Evolutionary conservation across 2,113 vertebrate species (phyloP).

Genomic region (Corydoras sp.): DNA sequence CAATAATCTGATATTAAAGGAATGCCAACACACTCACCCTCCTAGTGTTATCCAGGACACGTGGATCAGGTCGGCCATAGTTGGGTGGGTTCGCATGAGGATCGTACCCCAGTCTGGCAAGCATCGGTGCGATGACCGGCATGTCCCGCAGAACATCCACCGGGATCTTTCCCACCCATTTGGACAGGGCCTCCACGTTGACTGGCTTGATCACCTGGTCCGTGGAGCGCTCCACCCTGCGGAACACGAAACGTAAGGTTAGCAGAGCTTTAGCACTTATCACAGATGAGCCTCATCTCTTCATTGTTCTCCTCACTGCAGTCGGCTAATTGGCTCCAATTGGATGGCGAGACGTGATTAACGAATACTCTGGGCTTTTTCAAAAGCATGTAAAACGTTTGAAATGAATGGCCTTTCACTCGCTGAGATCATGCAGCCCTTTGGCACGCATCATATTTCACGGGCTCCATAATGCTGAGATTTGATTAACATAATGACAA

Average conservation of each 20-base stretch:
- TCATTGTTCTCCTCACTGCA: neutral
- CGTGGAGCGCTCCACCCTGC: constrained; percentile 91
- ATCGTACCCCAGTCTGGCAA: constrained; percentile 88
- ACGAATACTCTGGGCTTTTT: constrained; percentile 37
- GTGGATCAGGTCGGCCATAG: constrained; percentile 87
- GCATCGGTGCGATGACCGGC: constrained; percentile 89
- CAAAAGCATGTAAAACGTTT: constrained; percentile 16
- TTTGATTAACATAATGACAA: constrained; percentile 39
- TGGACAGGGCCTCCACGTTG: constrained; percentile 89
- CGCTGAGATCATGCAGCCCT: constrained; percentile 10
- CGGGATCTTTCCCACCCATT: constrained; percentile 97
- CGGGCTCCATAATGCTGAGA: constrained; percentile 5
- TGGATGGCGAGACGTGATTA: constrained; percentile 38
- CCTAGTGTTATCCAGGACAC: constrained; percentile 91
- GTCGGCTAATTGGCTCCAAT: constrained; percentile 34
- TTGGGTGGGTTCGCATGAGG: constrained; percentile 91
- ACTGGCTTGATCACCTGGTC: constrained; percentile 97
- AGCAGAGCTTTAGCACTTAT: neutral
- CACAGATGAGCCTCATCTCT: neutral
- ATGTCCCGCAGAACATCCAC: constrained; percentile 88
- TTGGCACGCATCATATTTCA: constrained; percentile 27
- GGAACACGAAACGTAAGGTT: neutral
- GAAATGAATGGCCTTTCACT: constrained; percentile 20
- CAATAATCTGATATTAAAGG: neutral
- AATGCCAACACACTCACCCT: constrained; percentile 73